These are phyloP conservation scores for Smittia sp. DNA, from an alignment of 2,888 invertebrate species.

Conservation along the genomic window DNA sequence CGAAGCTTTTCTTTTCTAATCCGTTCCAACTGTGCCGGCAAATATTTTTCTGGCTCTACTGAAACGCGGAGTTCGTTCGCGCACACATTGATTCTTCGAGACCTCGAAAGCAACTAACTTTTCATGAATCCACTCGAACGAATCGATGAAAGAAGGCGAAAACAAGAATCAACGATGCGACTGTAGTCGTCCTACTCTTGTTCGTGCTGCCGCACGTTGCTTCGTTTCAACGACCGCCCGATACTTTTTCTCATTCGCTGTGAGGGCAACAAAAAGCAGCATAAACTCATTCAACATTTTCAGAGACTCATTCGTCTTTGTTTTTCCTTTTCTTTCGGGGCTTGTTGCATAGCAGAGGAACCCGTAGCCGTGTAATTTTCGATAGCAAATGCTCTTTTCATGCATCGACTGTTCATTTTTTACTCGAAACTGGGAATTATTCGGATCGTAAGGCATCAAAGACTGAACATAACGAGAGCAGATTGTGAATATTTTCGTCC, in stretches of 20 bases:
- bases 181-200: background rate
- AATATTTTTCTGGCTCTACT: background rate
- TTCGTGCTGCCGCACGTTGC: background rate
- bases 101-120: constrained; percentile 35
- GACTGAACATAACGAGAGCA: constrained; percentile 6
- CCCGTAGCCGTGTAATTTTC: background rate
- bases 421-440: constrained; percentile 8
- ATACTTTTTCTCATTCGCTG: constrained; percentile 19
- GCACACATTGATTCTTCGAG: constrained; percentile 30
- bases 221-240: background rate
- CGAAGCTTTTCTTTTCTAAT: too few species aligned
- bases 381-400: constrained; percentile 24
- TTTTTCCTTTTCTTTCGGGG: constrained; percentile 2
- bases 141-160: constrained; percentile 2
- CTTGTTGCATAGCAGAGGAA: constrained; percentile 12
- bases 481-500: constrained; percentile 20
- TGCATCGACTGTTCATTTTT: constrained; percentile 40
- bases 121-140: constrained; percentile 5
- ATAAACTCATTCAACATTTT: background rate
- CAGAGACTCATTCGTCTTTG: background rate
- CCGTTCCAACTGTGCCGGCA: too few species aligned
- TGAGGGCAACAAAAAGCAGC: background rate
- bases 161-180: background rate
- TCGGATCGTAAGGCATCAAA: constrained; percentile 18
- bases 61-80: background rate